Base-by-base conservation (phyloP, 2,113 vertebrate species). In the Poeciliopsis prolifica region DNA sequence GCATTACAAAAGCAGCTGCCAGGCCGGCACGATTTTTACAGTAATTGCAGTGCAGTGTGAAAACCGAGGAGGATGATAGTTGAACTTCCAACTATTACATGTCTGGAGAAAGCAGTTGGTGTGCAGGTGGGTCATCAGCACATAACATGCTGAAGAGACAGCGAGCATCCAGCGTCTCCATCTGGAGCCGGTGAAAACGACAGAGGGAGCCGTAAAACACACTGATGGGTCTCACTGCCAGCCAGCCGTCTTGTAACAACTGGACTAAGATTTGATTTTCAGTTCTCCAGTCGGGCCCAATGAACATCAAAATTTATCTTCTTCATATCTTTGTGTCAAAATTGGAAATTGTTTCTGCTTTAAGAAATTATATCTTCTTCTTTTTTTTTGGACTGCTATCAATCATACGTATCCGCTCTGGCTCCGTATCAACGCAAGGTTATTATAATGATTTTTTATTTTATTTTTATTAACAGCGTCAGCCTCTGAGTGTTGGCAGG, bases 101-200 rank as follows among this genome's bases (percentile, higher is more conserved):
- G 44, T 19, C 44, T 48, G 5, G 44, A 48, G 44, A 48, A 48
- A 48, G 5, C 44, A 48, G 44, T 48, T 6, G 17, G 44, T 48
- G 13, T 48, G 15, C 15, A 48, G 15, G 15, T 17, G 44, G 44
- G 44, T 92, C 91, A 90, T 76, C 79, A 60, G 85, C 72, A 84
- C 64, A 86, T 76, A 77, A 72, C 72, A 79, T 88, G 87, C 87
- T 91, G 86, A 92, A 92, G 79, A 82, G 85, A 90, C 83, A 75
- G 87, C 68, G n/a, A 78, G 80, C 84, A 86, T 87, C 72, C 70
- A 79, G 79, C 71, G 68, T 70, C 83, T 90, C 92, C 91, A 93
- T 91, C 44, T 48, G 44, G 17, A 48, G 17, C 17, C 67, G 66
- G 67, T 28, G 66, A 71, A 76, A 86, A 82, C 70, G 79, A 73